These are phyloP conservation scores for Pteropus rufus DNA, from an alignment of 2,797 vertebrate genomes.

Conservation along the genomic window DNA sequence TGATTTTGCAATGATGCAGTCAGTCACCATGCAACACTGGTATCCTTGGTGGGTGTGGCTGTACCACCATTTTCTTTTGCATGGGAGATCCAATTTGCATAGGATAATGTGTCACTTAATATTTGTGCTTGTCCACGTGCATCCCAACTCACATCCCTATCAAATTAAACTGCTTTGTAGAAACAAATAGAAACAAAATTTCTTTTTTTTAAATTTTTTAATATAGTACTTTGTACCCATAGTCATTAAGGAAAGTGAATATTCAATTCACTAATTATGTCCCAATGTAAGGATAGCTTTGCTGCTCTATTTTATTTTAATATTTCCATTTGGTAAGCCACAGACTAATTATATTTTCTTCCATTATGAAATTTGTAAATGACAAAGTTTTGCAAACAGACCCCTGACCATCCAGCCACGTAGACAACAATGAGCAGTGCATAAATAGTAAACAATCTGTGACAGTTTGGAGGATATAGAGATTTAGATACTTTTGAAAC, in stretches of 20 bases:
- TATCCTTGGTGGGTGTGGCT: background rate
- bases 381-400: background rate
- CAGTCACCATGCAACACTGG: rapidly evolving
- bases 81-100: background rate
- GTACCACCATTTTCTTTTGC: background rate
- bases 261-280: background rate
- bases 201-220: background rate
- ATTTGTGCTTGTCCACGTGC: background rate
- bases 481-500: background rate
- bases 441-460: background rate
- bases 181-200: background rate
- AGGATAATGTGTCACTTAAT: background rate
- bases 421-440: background rate
- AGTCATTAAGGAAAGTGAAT: background rate
- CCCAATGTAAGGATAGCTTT: background rate
- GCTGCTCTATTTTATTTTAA: background rate
- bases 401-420: background rate
- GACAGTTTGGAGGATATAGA: background rate
- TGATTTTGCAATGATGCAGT: background rate
- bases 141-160: background rate
- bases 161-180: background rate
- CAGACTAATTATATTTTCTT: background rate
- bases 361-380: background rate
- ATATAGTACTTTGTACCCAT: background rate
- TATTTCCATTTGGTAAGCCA: background rate